phyloP scores from a whole-genome alignment of 53 echinoderm and acorn worm species.

The Echinarachnius parma region DNA sequence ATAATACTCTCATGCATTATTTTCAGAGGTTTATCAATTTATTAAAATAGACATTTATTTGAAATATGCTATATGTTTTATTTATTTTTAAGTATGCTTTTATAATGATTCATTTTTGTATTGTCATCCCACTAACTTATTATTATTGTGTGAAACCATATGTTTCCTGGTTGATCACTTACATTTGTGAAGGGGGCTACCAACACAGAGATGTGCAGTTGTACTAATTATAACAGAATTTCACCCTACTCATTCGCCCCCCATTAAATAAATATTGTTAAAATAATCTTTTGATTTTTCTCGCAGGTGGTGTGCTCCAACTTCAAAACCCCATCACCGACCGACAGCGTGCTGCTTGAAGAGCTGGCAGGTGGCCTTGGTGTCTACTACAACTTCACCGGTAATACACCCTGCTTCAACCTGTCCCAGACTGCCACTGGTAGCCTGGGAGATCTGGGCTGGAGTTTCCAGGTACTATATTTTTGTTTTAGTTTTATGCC shows the following conservation, averaged over 20 bases:
- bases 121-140: too few species aligned
- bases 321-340: conserved; percentile 56
- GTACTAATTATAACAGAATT: not conserved
- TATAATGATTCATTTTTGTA: too few species aligned
- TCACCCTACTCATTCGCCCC: not conserved
- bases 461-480: conserved; percentile 93
- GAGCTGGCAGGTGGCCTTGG: conserved; percentile 61
- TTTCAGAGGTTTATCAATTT: too few species aligned
- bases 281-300: not conserved
- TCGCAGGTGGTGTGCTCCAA: conserved; percentile 69
- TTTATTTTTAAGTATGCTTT: too few species aligned
- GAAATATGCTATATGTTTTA: too few species aligned
- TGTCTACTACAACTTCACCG: conserved; percentile 91
- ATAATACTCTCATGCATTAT: too few species aligned
- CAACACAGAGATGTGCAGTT: not conserved
- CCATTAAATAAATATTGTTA: not conserved
- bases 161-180: too few species aligned
- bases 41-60: too few species aligned
- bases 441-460: conserved; percentile 57
- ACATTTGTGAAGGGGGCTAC: too few species aligned
- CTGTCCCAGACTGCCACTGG: conserved; percentile 54
- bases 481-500: too few species aligned
- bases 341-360: conserved; percentile 43
- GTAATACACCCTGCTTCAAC: conserved; percentile 68
- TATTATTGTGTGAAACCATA: too few species aligned